A percentile compares a stretch with the other conserved stretches of the same genome.
Evolutionary conservation across 2,113 vertebrate genomes (phyloP).

Genomic region (Crotalus horridus): DNA sequence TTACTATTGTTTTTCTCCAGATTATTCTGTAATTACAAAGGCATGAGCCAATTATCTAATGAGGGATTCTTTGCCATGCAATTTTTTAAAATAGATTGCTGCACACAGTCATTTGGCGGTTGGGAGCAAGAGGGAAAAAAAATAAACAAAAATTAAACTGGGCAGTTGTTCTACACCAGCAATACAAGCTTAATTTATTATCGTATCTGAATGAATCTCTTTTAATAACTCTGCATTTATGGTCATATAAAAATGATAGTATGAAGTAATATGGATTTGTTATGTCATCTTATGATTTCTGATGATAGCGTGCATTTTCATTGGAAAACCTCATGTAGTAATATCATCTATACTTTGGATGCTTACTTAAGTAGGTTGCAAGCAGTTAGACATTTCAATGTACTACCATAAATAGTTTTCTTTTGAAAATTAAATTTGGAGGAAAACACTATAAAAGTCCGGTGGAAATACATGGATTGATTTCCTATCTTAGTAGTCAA

Average conservation of each 20-base stretch:
- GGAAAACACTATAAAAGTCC: not conserved
- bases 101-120: not conserved
- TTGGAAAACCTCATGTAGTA: not conserved
- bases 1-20: conserved; percentile 8
- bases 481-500: not conserved
- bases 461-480: not conserved
- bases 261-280: conserved; percentile 14
- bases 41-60: not conserved
- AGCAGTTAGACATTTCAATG: not conserved
- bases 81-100: not conserved
- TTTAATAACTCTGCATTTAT: not conserved
- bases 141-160: not conserved
- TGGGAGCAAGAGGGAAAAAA: not conserved
- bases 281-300: conserved; percentile 19
- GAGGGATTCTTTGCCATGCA: not conserved
- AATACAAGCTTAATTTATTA: not conserved
- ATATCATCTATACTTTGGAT: conserved; percentile 8
- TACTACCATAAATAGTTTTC: not conserved
- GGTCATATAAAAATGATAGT: not conserved
- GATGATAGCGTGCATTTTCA: conserved; percentile 19
- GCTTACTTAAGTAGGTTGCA: conserved; percentile 1
- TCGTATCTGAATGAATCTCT: not conserved
- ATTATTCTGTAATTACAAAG: not conserved
- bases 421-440: not conserved
- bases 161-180: not conserved